These are phyloP conservation scores for Paratilapia polleni DNA, from an alignment of 2,113 vertebrate species.

Conservation along the genomic window DNA sequence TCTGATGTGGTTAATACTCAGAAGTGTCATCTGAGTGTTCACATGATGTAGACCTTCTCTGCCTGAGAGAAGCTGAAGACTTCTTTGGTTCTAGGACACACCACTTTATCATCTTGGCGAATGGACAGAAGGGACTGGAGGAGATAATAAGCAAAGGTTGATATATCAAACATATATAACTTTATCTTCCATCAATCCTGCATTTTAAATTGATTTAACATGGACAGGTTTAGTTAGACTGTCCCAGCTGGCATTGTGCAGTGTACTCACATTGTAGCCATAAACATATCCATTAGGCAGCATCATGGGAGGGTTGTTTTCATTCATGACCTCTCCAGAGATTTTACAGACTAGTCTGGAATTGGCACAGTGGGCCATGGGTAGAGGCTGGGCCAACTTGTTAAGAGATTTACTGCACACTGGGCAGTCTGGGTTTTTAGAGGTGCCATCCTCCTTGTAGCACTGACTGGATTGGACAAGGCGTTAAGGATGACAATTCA, in stretches of 20 bases:
- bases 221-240: not conserved
- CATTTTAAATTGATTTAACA: not conserved
- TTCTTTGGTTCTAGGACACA: slow-evolving; percentile 99
- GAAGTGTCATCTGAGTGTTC: slow-evolving; percentile 62
- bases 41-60: slow-evolving; percentile 99
- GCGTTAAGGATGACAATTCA: slow-evolving; percentile 62
- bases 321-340: slow-evolving; percentile 99
- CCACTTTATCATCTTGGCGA: slow-evolving; percentile 98
- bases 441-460: slow-evolving; percentile 98
- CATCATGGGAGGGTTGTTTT: slow-evolving; percentile 99
- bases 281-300: slow-evolving; percentile 99
- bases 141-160: slow-evolving; percentile 19
- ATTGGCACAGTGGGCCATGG: slow-evolving; percentile 99
- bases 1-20: slow-evolving; percentile 45
- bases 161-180: not conserved
- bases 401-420: slow-evolving; percentile 99
- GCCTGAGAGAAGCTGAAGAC: slow-evolving; percentile 99
- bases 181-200: not conserved
- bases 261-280: slow-evolving; percentile 94
- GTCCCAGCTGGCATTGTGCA: not conserved
- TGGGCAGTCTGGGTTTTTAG: slow-evolving; percentile 98
- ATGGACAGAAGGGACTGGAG: slow-evolving; percentile 97
- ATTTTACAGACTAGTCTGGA: slow-evolving; percentile 99
- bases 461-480: slow-evolving; percentile 87
- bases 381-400: slow-evolving; percentile 96